These are phyloP conservation scores for Achlya flavicornis DNA, from an alignment of 2,888 invertebrate species.

Conservation along the genomic window DNA sequence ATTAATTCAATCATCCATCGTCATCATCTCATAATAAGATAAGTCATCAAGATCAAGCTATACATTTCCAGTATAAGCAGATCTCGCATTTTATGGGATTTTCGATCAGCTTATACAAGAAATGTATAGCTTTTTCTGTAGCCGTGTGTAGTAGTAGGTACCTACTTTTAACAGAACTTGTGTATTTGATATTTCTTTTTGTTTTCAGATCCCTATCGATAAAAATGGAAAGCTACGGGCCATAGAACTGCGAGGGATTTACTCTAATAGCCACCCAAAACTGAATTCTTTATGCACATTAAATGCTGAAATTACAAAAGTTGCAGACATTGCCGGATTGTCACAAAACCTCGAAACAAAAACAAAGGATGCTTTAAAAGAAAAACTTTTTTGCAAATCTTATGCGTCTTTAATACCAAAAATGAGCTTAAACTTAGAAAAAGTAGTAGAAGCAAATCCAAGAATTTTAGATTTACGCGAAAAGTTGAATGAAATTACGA, in stretches of 20 bases:
- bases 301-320: conserved; percentile 51
- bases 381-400: conserved; percentile 63
- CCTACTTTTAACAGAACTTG: too few species aligned
- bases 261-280: conserved; percentile 60
- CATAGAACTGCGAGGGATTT: conserved; percentile 66
- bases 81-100: too few species aligned
- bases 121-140: too few species aligned
- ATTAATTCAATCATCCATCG: too few species aligned
- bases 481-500: conserved; percentile 76
- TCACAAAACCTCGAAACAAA: conserved; percentile 47
- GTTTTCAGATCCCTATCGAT: conserved; percentile 77
- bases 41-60: too few species aligned
- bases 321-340: conserved; percentile 47
- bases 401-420: conserved; percentile 75
- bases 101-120: too few species aligned
- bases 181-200: conserved; percentile 32
- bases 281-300: conserved; percentile 56
- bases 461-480: conserved; percentile 76
- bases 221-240: conserved; percentile 74
- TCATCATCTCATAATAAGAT: too few species aligned
- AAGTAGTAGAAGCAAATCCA: conserved; percentile 73
- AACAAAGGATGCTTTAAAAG: conserved; percentile 59
- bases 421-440: conserved; percentile 74
- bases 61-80: too few species aligned
- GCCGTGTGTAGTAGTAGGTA: too few species aligned